phyloP scores from a whole-genome alignment of 2,113 vertebrate species.

The Oncorhynchus tshawytscha region DNA sequence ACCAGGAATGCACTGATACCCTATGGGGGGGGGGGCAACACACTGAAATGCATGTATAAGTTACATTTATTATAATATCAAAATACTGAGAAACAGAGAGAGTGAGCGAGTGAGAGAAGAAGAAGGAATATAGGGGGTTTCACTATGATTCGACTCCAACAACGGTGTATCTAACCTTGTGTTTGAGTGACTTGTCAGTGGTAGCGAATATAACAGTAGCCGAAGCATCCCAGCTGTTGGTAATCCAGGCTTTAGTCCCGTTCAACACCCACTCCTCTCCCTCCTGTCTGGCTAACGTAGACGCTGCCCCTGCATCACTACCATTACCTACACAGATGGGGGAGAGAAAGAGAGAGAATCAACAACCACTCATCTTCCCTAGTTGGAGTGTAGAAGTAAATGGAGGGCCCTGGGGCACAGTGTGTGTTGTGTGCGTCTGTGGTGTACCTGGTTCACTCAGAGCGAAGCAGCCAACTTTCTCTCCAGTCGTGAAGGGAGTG shows the following conservation, averaged over 20 bases:
- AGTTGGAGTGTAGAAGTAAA: too few species aligned
- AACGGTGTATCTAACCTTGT: slow-evolving; percentile 75
- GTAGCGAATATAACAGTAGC: slow-evolving; percentile 90
- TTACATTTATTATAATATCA: too few species aligned
- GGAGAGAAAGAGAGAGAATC: slow-evolving; percentile 8
- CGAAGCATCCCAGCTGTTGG: slow-evolving; percentile 92
- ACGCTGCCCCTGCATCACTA: slow-evolving; percentile 90
- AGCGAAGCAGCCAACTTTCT: slow-evolving; percentile 92
- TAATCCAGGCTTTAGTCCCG: slow-evolving; percentile 99
- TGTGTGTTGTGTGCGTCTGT: too few species aligned
- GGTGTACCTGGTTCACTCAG: slow-evolving; percentile 94
- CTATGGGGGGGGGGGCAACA: slow-evolving; percentile 57
- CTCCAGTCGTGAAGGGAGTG: slow-evolving; percentile 85
- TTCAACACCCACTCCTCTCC: slow-evolving; percentile 92
- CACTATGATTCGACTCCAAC: too few species aligned
- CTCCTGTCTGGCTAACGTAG: slow-evolving; percentile 78
- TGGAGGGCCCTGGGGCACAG: too few species aligned
- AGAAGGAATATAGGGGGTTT: too few species aligned
- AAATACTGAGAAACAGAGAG: too few species aligned
- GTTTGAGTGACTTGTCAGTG: slow-evolving; percentile 82
- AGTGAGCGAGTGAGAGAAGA: too few species aligned
- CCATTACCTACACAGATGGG: slow-evolving; percentile 80
- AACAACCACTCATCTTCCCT: too few species aligned
- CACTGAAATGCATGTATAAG: too few species aligned
- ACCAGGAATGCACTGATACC: slow-evolving; percentile 95